phyloP scores from a whole-genome alignment of 2,888 invertebrate species.

The Latrodectus hesperus region DNA sequence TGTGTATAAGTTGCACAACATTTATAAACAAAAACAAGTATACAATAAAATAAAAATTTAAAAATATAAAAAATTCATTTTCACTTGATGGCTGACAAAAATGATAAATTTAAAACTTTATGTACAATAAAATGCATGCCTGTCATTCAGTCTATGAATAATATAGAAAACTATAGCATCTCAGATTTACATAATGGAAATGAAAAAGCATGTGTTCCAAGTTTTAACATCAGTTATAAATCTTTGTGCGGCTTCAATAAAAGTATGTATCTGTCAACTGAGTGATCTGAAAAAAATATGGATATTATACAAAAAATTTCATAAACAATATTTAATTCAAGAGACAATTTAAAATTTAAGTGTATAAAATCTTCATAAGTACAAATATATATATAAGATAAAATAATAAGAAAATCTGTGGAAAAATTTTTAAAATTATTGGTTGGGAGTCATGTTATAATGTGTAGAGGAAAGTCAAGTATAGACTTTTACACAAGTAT shows the following conservation, averaged over 20 bases:
- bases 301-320: too few species aligned
- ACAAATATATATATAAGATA: background rate
- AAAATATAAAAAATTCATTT: constrained; percentile 30
- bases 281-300: constrained; percentile 22
- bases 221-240: constrained; percentile 22
- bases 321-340: too few species aligned
- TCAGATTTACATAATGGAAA: constrained; percentile 17
- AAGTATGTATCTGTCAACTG: constrained; percentile 48
- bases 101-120: constrained; percentile 32
- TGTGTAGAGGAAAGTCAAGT: too few species aligned
- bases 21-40: constrained; percentile 39
- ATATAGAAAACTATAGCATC: constrained; percentile 25
- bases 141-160: constrained; percentile 34
- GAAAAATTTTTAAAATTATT: background rate
- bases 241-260: constrained; percentile 49
- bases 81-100: constrained; percentile 1
- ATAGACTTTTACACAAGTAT: too few species aligned
- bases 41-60: constrained; percentile 45
- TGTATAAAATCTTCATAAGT: too few species aligned
- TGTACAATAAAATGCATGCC: constrained; percentile 48
- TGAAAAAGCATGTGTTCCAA: constrained; percentile 6
- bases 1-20: constrained; percentile 35
- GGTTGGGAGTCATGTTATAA: background rate
- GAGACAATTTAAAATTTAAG: too few species aligned
- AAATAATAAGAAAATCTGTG: background rate